Evolutionary conservation across 2,797 vertebrate genomes (phyloP).

Genomic region (Xerus rutilus): DNA sequence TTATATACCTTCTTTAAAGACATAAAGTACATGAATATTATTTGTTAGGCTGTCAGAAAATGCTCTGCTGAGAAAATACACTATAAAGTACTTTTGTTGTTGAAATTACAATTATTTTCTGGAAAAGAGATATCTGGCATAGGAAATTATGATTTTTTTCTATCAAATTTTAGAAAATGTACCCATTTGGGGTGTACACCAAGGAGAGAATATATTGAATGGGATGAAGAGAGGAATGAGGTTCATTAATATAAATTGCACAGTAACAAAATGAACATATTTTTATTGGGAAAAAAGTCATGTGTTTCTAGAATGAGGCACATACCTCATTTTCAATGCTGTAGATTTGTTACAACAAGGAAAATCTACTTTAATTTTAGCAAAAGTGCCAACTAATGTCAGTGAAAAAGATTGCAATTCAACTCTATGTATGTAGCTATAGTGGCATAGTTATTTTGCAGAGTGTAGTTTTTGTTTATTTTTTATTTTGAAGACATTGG

Average conservation of each 20-base stretch:
- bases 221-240: slow-evolving; percentile 22
- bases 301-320: slow-evolving; percentile 60
- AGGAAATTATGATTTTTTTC: slow-evolving; percentile 17
- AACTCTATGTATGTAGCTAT: slow-evolving; percentile 75
- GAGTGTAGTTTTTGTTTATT: slow-evolving; percentile 64
- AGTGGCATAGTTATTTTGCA: slow-evolving; percentile 79
- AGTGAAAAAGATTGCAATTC: slow-evolving; percentile 81
- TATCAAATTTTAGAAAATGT: slow-evolving; percentile 44
- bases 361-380: slow-evolving; percentile 79
- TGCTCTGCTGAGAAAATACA: not conserved
- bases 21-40: not conserved
- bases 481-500: slow-evolving; percentile 78
- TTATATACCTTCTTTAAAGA: slow-evolving; percentile 2
- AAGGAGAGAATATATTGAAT: slow-evolving; percentile 58
- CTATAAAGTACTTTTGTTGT: not conserved
- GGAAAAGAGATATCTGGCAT: not conserved
- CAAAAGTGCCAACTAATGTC: slow-evolving; percentile 66
- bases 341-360: slow-evolving; percentile 64
- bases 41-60: not conserved
- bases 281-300: slow-evolving; percentile 47
- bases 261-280: slow-evolving; percentile 57
- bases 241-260: slow-evolving; percentile 38
- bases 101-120: slow-evolving; percentile 44
- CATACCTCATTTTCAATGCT: slow-evolving; percentile 71
- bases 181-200: slow-evolving; percentile 21